Base-by-base conservation (phyloP, 2,113 vertebrate genomes). In the Neolamprologus devosi region DNA sequence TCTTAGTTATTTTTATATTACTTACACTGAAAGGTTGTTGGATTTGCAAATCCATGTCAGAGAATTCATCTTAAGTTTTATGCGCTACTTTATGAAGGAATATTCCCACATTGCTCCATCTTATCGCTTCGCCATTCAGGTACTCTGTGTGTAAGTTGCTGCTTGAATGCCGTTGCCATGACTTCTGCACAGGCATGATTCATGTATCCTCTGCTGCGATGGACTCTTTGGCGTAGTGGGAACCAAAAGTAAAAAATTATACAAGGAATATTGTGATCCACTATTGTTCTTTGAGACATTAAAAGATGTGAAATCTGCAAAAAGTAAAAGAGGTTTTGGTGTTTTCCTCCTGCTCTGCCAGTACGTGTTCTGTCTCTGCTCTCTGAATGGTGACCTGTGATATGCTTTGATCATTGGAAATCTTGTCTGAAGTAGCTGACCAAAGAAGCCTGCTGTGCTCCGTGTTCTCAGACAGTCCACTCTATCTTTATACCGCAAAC, bases 401-500 rank as follows among this genome's bases (percentile, higher is more conserved):
- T 83, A 6, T 84, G 86, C 88, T 84, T 90, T 88, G 86, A 92
- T 91, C 81, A 68, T 73, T 84, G 86, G 87, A 88, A 84, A 82
- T 85, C 68, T 85, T 47, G 81, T 93, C 87, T 92, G 85, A 92
- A 93, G 90, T 94, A 87, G 93, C 93, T 92, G 93, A 95, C 95
- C 89, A 94, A 94, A 95, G 93, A 93, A 91, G 89, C 70, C 88
- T 93, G 83, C 88, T 89, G 88, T 91, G 89, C 92, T 94, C 83
- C 81, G 79, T 94, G 91, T 92, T 94, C 87, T 87, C 91, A 94
- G 88, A 94, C 89, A 58, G 91, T 92, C 89, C 79, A 82, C 45
- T 88, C 53, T 91, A 86, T 95, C 95, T 93, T 95, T 93, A 85
- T 91, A 91, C 91, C 90, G 93, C 90, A 85, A 82, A 89, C 70